Evolutionary conservation across 2,888 invertebrate genomes (phyloP).

Genomic region (Unio delphinus): DNA sequence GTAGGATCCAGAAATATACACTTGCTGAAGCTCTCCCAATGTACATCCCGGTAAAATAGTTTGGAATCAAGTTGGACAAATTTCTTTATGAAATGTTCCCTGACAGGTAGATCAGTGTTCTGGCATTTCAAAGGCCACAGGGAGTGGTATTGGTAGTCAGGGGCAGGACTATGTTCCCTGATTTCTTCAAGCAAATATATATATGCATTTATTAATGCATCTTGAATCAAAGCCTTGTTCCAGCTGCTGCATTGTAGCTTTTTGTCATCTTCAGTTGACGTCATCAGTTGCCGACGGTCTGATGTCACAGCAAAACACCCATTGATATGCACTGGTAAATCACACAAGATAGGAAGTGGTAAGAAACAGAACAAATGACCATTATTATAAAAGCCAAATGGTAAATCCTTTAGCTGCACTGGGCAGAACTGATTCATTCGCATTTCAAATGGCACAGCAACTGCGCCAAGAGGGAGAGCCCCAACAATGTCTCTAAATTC

Average conservation of each 20-base stretch:
- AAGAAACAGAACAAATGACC: slow-evolving; percentile 38
- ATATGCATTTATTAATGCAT: slow-evolving; percentile 19
- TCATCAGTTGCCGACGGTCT: slow-evolving; percentile 47
- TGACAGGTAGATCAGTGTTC: background rate
- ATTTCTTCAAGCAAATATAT: slow-evolving; percentile 11
- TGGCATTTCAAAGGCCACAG: slow-evolving; percentile 6
- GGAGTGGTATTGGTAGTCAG: slow-evolving; percentile 5
- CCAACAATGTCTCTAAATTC: too few species aligned
- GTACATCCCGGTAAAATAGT: slow-evolving; percentile 8
- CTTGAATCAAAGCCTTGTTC: slow-evolving; percentile 16
- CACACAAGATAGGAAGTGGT: slow-evolving; percentile 52
- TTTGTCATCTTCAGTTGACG: slow-evolving; percentile 52
- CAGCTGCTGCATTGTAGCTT: slow-evolving; percentile 8
- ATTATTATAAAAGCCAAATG: slow-evolving; percentile 26
- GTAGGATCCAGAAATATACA: slow-evolving; percentile 13
- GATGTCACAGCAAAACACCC: slow-evolving; percentile 58
- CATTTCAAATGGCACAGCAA: too few species aligned
- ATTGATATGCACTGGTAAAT: slow-evolving; percentile 59
- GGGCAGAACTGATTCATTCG: too few species aligned
- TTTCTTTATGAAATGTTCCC: slow-evolving; percentile 5
- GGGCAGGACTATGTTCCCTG: background rate
- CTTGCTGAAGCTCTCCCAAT: slow-evolving; percentile 1
- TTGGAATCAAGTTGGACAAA: background rate
- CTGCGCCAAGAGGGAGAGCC: too few species aligned
- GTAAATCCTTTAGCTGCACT: too few species aligned